Evolutionary conservation across 2,113 vertebrate genomes (phyloP), one percentile per base, ranked within the genome.

Genomic region (Albula glossodonta): DNA sequence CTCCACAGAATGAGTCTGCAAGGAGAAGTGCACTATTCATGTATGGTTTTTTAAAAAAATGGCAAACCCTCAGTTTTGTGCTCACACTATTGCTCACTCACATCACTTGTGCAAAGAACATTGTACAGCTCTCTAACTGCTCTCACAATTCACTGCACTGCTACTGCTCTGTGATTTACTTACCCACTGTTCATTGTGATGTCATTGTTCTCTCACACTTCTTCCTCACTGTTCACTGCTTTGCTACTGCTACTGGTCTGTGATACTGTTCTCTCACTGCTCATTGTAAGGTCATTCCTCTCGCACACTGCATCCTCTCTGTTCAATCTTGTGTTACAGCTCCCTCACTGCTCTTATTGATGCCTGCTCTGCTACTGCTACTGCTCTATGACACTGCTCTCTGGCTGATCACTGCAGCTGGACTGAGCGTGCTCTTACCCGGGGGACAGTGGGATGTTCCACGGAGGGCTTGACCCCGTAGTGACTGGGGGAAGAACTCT

Each of bases 1-100:
- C 91, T 98, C 97, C 78, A 85, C 93, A 86, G 97, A 97, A 84
- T 94, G 91, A 66, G 95, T 94, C 96, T 97, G 90, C 8, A 86
- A 87, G 87, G 74, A 56, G 80, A 4, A 83, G 3, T 5, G 13
- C 41, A 56, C 53, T 56, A 12, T 56, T 56, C 53, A 56, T 56
- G 6, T 56, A 56, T 56, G 31, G 31, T 2, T 9, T 56, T 56
- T 56, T 9, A 1, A 12, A 12, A 56, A 56, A 2, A 41, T 41
- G 31, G 31, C 31, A 41, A 41, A 41, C 31, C 31, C 31, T 1
- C 31, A 41, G 31, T 1, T 41, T 41, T 41, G 31, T 56, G 12
- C 19, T 6, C 8, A n/a, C 66, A n/a, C 19, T 19, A 53, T 19
- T 81, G 51, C 17, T 80, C 3, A 51, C 15, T 80, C 15, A 8